Evolutionary conservation across 2,113 vertebrate species (phyloP), one percentile per base, ranked within the genome.

Genomic region (Macquaria australasica): DNA sequence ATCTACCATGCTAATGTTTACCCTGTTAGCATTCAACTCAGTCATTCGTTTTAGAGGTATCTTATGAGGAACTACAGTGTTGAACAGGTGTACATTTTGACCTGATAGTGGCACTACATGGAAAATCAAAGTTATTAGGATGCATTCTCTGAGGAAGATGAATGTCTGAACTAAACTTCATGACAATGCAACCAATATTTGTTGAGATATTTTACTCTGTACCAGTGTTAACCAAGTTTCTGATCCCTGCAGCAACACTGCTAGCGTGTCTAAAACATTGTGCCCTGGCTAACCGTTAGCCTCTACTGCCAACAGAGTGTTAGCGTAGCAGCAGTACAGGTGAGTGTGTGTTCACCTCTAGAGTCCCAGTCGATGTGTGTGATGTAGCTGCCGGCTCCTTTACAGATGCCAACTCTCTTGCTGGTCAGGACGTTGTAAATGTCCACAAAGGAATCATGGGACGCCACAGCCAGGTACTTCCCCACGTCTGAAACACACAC

Each of bases 341-440:
- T 58, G 50, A 28, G 12, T 28, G 25, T 14, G 12, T 4, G 11
- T 2, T 83, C 25, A 99, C 98, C 98, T 95, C 97, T 96, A 8
- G 96, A 93, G 91, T 99, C 98, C 98, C 98, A 99, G 96, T 99
- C 98, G 25, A 99, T 95, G 91, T 99, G 98, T 0, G 98, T 98
- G 93, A 99, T 95, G 87, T 96, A 98, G 92, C 98, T 98, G 10
- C 97, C 96, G 1, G 97, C 97, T 59, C 98, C 98, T 95, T 97
- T 98, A 89, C 98, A 99, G 94, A 99, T 97, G 48, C 98, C 98
- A 11, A 99, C 97, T 82, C 98, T 96, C 93, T 99, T 99, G 94
- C 98, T 99, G 79, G 97, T 98, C 58, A 99, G 96, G 1, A 99
- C 98, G 2, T 99, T 98, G 93, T 99, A 99, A 89, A 99, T 98